These are phyloP conservation scores for Sorex fumeus DNA, from an alignment of 2,113 vertebrate species.

Conservation along the genomic window DNA sequence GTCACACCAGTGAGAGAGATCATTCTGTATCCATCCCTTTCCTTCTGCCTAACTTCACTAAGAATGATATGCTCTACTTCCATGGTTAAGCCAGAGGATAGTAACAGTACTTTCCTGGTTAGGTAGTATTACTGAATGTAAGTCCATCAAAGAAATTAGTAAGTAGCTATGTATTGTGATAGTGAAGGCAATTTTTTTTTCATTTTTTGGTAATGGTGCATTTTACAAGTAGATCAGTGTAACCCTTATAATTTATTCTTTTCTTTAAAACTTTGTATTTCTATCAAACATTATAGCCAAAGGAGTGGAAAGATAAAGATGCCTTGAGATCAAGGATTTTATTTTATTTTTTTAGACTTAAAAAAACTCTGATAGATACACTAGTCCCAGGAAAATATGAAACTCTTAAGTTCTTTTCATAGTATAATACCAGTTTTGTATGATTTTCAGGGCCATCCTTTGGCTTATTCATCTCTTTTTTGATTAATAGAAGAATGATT, in stretches of 20 bases:
- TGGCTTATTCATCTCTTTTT: slow-evolving; percentile 17
- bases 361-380: neutral
- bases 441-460: slow-evolving; percentile 21
- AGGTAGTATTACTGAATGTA: neutral
- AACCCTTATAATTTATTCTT: neutral
- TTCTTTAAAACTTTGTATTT: slow-evolving; percentile 18
- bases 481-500: neutral
- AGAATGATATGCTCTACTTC: no score
- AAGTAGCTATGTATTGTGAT: neutral
- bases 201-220: neutral
- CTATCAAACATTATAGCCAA: neutral
- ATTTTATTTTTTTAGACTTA: neutral
- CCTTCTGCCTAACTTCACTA: no score
- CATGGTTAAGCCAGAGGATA: no score
- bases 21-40: no score
- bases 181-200: neutral
- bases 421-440: slow-evolving; percentile 36
- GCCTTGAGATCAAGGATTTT: neutral
- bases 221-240: neutral
- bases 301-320: slow-evolving; percentile 19
- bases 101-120: neutral
- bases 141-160: slow-evolving; percentile 7
- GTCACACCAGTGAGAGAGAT: no score
- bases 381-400: slow-evolving; percentile 32
- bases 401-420: slow-evolving; percentile 38